These are phyloP conservation scores for Notothenia rossii DNA, from an alignment of 2,113 vertebrate species.

Conservation along the genomic window DNA sequence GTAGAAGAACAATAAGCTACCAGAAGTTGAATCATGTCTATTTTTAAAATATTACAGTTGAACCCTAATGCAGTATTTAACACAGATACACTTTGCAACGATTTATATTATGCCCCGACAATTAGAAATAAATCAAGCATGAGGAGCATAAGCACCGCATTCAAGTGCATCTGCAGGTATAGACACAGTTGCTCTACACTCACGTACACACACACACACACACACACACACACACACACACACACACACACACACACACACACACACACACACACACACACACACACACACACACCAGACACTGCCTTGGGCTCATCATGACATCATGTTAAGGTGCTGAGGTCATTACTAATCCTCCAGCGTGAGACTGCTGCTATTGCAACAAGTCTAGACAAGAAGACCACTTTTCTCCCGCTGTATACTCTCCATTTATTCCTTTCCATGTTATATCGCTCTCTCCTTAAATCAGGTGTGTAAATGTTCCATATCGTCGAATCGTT, in stretches of 20 bases:
- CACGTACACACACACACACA: too few species aligned
- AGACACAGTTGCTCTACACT: too few species aligned
- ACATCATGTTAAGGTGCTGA: slow-evolving; percentile 82
- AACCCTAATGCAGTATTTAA: background rate
- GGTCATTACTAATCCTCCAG: slow-evolving; percentile 77
- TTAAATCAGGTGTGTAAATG: slow-evolving; percentile 9
- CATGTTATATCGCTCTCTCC: slow-evolving; percentile 20
- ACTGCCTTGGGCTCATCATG: slow-evolving; percentile 75
- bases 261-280: slow-evolving; percentile 22
- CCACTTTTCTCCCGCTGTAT: slow-evolving; percentile 25
- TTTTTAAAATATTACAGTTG: background rate
- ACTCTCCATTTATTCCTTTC: slow-evolving; percentile 33
- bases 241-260: slow-evolving; percentile 11
- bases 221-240: slow-evolving; percentile 47
- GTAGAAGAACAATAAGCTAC: background rate
- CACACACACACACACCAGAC: slow-evolving; percentile 55
- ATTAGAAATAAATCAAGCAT: too few species aligned
- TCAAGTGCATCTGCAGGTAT: too few species aligned
- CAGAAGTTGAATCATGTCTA: background rate
- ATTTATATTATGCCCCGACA: background rate
- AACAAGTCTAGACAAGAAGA: slow-evolving; percentile 80
- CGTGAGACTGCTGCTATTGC: slow-evolving; percentile 56
- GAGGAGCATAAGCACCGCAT: too few species aligned
- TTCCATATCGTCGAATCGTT: background rate
- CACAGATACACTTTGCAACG: slow-evolving; percentile 3